phyloP scores from a whole-genome alignment of 2,888 invertebrate species.

The Calameuta idolon region DNA sequence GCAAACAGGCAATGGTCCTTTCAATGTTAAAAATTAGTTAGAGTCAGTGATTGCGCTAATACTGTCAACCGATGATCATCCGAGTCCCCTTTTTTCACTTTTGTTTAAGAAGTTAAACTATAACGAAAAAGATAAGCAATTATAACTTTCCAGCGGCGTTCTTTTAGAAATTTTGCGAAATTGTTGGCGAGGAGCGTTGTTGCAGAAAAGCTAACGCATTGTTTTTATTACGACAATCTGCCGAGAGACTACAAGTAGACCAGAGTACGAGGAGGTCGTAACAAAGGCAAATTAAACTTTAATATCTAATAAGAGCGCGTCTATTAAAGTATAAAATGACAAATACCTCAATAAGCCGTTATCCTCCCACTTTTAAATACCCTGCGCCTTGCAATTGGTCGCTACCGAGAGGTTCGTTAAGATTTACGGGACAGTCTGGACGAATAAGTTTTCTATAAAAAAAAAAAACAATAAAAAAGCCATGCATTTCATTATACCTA shows the following conservation, averaged over 20 bases:
- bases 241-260: background rate
- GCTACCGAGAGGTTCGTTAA: background rate
- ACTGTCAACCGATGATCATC: background rate
- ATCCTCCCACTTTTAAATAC: constrained; percentile 1
- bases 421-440: background rate
- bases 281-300: constrained; percentile 28
- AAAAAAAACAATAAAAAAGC: background rate
- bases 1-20: background rate
- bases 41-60: background rate
- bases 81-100: background rate
- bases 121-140: background rate
- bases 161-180: background rate
- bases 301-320: constrained; percentile 28
- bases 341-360: constrained; percentile 32
- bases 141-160: background rate
- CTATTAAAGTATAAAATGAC: constrained; percentile 28
- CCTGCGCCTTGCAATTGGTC: background rate
- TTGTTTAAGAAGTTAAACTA: background rate
- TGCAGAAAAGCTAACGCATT: background rate
- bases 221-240: constrained; percentile 1
- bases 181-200: background rate
- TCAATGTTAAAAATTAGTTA: background rate
- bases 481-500: background rate
- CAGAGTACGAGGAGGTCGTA: background rate
- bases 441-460: background rate